These are phyloP conservation scores for Lophura nycthemera DNA, from an alignment of 2,113 vertebrate genomes.

Conservation along the genomic window DNA sequence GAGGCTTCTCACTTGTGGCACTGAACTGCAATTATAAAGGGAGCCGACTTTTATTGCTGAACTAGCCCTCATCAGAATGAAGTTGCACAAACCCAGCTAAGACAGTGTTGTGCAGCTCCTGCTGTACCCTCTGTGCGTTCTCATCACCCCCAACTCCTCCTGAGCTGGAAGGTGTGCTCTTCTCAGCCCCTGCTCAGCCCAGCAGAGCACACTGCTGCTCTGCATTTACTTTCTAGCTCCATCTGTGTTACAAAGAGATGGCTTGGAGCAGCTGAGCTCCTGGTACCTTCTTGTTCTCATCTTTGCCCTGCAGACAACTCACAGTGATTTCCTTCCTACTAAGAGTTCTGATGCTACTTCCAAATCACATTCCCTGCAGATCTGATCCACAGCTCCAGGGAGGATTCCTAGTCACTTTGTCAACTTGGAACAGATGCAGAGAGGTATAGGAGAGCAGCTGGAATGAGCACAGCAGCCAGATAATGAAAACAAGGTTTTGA, in stretches of 20 bases:
- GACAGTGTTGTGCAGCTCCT: not conserved
- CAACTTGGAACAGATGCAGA: not conserved
- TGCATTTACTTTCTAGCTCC: not conserved
- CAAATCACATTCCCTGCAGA: not conserved
- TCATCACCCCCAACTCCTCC: not conserved
- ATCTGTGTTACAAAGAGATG: not conserved
- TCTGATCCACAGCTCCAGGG: not conserved
- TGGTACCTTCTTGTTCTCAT: not conserved
- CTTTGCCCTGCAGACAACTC: not conserved
- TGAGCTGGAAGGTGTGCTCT: not conserved
- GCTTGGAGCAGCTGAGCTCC: not conserved
- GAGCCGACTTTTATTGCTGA: not conserved
- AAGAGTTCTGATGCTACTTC: not conserved
- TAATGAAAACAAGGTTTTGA: not conserved
- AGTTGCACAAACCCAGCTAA: not conserved
- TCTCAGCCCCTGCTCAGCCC: not conserved
- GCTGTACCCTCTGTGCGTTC: not conserved
- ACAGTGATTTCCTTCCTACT: not conserved
- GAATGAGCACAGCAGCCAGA: not conserved
- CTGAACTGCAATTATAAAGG: accelerated
- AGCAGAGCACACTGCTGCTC: not conserved
- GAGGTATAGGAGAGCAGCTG: not conserved
- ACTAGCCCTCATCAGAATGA: not conserved
- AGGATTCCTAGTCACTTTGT: not conserved
- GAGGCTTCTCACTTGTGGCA: not conserved